These are phyloP conservation scores for Regulus satrapa DNA, from an alignment of 2,113 vertebrate genomes.

Conservation along the genomic window DNA sequence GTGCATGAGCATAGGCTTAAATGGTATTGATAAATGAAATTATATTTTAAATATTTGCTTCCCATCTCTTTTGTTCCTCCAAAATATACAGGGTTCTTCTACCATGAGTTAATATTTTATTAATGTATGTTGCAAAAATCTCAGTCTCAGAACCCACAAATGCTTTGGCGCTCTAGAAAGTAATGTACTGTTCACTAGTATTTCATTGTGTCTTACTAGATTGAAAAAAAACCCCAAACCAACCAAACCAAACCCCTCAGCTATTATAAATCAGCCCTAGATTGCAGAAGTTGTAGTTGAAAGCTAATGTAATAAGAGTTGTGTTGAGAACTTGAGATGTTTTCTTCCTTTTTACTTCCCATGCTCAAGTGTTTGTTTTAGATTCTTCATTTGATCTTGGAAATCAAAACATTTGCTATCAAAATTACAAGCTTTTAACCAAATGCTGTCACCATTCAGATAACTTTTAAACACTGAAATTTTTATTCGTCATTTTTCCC, in stretches of 20 bases:
- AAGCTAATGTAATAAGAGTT: not conserved
- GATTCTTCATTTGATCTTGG: not conserved
- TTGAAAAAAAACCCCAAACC: not conserved
- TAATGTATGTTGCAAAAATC: not conserved
- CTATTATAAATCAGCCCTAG: not conserved
- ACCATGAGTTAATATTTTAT: not conserved
- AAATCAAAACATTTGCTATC: not conserved
- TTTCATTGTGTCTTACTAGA: not conserved
- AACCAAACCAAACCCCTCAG: not conserved
- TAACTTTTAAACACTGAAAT: not conserved
- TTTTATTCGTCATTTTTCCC: not conserved
- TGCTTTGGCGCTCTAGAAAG: not conserved
- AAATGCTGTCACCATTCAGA: not conserved
- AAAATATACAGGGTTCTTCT: not conserved
- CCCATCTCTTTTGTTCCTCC: not conserved
- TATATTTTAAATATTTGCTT: slow-evolving; percentile 46
- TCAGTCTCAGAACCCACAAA: not conserved
- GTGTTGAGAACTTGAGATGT: not conserved
- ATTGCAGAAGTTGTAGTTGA: not conserved
- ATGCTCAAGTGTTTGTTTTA: not conserved
- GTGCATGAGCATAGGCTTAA: slow-evolving; percentile 7
- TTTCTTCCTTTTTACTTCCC: not conserved
- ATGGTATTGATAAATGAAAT: slow-evolving; percentile 2
- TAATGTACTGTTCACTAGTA: not conserved
- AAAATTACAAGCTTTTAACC: not conserved